Evolutionary conservation across 2,888 invertebrate species (phyloP).

Genomic region (Leucophora obtusa): DNA sequence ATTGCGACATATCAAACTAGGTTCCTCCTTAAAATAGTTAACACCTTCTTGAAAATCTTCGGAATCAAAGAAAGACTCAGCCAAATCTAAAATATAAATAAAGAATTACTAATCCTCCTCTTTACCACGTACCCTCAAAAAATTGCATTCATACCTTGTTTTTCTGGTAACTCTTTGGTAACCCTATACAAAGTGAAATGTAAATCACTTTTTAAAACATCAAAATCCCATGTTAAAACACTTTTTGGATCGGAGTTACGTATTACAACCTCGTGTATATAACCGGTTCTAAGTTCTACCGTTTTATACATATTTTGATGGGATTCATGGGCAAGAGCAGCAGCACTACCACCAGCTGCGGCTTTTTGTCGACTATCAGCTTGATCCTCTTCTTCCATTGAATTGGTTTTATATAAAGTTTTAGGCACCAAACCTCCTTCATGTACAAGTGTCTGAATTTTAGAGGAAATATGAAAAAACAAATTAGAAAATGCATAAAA

Average conservation of each 20-base stretch:
- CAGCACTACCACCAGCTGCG: conserved; percentile 15
- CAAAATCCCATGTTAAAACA: conserved; percentile 98
- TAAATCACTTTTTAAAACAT: conserved; percentile 93
- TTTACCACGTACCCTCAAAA: background rate
- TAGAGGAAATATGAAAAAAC: background rate
- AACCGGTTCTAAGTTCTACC: conserved; percentile 76
- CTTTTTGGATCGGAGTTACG: conserved; percentile 90
- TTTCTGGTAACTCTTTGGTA: conserved; percentile 72
- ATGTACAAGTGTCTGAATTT: conserved; percentile 86
- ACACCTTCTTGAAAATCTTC: conserved; percentile 86
- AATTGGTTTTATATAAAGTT: conserved; percentile 85
- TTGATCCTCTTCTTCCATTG: conserved; percentile 73
- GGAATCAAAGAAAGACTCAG: conserved; percentile 82
- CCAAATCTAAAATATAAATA: conserved; percentile 72
- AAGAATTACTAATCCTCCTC: background rate
- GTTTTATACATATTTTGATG: conserved; percentile 77
- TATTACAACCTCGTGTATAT: conserved; percentile 88
- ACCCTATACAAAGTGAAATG: conserved; percentile 86
- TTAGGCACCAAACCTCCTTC: conserved; percentile 95
- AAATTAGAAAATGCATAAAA: too few species aligned
- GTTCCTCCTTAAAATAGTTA: conserved; percentile 88
- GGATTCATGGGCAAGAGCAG: conserved; percentile 69
- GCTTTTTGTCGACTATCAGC: conserved; percentile 66
- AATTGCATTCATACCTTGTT: conserved; percentile 70
- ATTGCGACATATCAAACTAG: conserved; percentile 90